Percentiles rank a stretch among this genome's conserved stretches.
Conservation (phyloP, 2,797 vertebrate species). For the Bryconaethiops microstoma region DNA sequence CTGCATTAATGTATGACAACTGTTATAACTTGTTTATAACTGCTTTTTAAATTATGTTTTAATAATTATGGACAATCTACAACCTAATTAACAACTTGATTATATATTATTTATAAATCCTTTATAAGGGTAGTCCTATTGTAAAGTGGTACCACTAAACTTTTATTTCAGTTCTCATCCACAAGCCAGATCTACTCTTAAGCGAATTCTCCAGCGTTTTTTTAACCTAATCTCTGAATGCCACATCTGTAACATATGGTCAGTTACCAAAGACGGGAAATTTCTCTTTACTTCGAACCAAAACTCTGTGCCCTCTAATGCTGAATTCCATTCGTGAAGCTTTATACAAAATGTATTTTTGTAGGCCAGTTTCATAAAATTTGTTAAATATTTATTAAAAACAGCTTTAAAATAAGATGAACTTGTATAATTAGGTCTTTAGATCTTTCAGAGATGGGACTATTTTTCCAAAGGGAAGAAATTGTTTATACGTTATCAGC, state of each 20-base stretch:
- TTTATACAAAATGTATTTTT: slow-evolving; percentile 7
- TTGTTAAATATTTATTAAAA: background rate
- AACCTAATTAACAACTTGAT: too few relatives aligned
- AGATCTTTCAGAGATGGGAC: background rate
- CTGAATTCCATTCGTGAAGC: background rate
- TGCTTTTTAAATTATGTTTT: too few relatives aligned
- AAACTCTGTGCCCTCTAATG: too few relatives aligned
- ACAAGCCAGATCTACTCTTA: background rate
- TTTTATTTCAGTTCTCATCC: slow-evolving; percentile 1
- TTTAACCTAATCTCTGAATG: background rate
- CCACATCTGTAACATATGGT: background rate
- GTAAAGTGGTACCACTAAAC: background rate
- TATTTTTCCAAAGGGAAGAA: background rate
- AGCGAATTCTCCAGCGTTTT: background rate
- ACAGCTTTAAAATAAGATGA: too few relatives aligned
- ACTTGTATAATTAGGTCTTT: background rate
- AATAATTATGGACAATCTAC: too few relatives aligned
- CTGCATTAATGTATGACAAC: too few relatives aligned
- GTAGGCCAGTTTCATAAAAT: background rate
- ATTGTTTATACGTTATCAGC: background rate
- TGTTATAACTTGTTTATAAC: too few relatives aligned
- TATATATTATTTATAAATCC: too few relatives aligned
- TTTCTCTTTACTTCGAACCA: too few relatives aligned
- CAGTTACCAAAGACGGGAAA: background rate
- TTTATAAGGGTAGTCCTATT: too few relatives aligned